Percentiles rank a stretch among this genome's conserved stretches.
phyloP scores from a whole-genome alignment of 2,113 vertebrate genomes.

The Cheilinus undulatus region DNA sequence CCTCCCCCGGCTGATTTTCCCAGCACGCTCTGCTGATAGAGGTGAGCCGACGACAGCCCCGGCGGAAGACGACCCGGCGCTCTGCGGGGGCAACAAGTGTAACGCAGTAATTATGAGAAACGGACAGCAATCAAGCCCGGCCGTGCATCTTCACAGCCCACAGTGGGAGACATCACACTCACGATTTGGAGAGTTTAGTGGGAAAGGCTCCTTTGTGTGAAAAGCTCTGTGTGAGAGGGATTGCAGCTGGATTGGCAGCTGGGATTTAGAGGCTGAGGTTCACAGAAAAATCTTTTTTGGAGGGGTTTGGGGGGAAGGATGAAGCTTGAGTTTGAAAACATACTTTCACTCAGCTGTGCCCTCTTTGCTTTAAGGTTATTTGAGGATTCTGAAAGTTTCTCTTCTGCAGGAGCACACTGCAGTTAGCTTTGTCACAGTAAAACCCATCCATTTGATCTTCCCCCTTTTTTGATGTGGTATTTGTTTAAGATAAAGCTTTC shows the following conservation, averaged over 20 bases:
- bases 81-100: conserved; percentile 47
- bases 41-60: conserved; percentile 23
- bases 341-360: not conserved
- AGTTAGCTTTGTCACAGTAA: not conserved
- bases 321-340: conserved; percentile 24
- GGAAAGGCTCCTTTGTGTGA: conserved; percentile 36
- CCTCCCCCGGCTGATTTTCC: conserved; percentile 45
- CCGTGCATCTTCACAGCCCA: conserved; percentile 15
- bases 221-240: conserved; percentile 43
- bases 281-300: conserved; percentile 18
- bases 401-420: not conserved
- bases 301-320: not conserved
- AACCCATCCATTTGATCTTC: not conserved
- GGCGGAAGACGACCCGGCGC: conserved; percentile 4
- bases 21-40: conserved; percentile 30
- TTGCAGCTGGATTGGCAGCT: conserved; percentile 38
- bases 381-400: conserved; percentile 7
- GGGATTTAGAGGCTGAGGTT: conserved; percentile 47
- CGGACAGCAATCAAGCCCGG: conserved; percentile 37
- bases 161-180: conserved; percentile 23
- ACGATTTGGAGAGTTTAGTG: conserved; percentile 31
- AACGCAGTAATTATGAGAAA: conserved; percentile 52
- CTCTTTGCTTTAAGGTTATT: conserved; percentile 8
- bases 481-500: too few relatives aligned
- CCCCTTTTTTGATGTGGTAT: not conserved